Evolutionary conservation across 2,113 vertebrate genomes (phyloP).

Genomic region (Empidonax alnorum): DNA sequence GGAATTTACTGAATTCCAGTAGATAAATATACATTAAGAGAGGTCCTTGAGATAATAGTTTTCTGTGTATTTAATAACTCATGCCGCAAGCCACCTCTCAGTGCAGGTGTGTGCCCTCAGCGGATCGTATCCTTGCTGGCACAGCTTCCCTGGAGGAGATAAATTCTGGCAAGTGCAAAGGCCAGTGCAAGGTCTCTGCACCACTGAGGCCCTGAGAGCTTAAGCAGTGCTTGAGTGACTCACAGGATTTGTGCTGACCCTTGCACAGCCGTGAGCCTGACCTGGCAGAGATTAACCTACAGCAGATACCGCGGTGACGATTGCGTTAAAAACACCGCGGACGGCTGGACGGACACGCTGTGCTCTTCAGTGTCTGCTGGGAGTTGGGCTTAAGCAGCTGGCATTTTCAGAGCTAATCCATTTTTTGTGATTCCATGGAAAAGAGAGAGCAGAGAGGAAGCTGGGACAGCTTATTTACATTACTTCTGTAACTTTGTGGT

Average conservation of each 20-base stretch:
- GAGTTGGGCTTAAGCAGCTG: not conserved
- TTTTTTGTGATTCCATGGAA: not conserved
- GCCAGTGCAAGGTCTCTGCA: not conserved
- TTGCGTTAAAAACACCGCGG: not conserved
- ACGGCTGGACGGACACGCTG: not conserved
- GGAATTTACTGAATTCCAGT: slow-evolving; percentile 18
- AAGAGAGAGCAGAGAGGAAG: not conserved
- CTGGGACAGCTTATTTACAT: not conserved
- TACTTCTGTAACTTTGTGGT: not conserved
- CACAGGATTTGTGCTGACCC: not conserved
- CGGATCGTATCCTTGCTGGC: not conserved
- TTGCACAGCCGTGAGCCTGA: not conserved
- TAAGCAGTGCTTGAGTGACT: not conserved
- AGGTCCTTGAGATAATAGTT: slow-evolving; percentile 10
- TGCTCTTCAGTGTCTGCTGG: not conserved
- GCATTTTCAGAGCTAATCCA: not conserved
- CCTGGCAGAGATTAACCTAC: not conserved
- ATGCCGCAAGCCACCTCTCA: not conserved
- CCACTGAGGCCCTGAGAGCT: not conserved
- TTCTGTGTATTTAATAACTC: slow-evolving; percentile 39
- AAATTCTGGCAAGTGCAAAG: not conserved
- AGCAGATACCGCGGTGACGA: fast-evolving
- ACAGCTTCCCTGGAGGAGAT: not conserved
- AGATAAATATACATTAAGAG: not conserved
- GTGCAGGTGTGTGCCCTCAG: not conserved